Base-by-base conservation (phyloP, 2,888 invertebrate species). In the Himalopsyche kuldschensis region DNA sequence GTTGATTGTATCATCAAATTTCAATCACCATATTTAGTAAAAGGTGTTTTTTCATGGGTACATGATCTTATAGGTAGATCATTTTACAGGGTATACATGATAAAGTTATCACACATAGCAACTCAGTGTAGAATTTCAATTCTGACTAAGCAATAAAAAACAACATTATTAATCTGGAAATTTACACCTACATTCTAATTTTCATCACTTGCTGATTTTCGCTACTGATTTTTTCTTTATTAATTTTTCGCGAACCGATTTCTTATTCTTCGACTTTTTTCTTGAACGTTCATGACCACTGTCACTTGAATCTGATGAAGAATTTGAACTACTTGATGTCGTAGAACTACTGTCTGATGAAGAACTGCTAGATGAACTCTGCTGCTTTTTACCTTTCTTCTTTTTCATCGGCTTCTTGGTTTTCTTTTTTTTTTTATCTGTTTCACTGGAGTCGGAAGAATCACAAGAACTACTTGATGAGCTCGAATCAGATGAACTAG, bases 401-500 rank as follows among this genome's bases (percentile, higher is more conserved):
- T 89, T 90, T n/a, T 90, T 89, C 35, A 90, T 88, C 31, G 90
- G 90, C 86, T 88, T 87, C 83, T 89, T 85, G 4, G 47, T 81
- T 79, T 88, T 89, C 80, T 88, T 91, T 86, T 89, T 90, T 82
- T 88, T 90, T 78, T 86, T 87, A 84, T 89, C 89, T 48, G 88
- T 88, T 47, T 90, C 90, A 30, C 86, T 86, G 1, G 86, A 85
- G 55, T 78, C 82, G 5, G 84, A 84, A 3, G 85, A 83, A 32
- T 86, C 86, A 32, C 80, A 80, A 27, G 69, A 69, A 81, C 84
- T 85, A 47, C 85, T 85, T 3, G 84, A 82, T 20, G 87, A 87
- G 30, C 90, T 90, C 86, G 89, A 90, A 85, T 89, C 90, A 4
- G 90, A 88, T 48, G 90, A 89, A 87, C 89, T 91, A 30, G 90